phyloP scores from a whole-genome alignment of 2,888 invertebrate species.

The Myopa testacea region DNA sequence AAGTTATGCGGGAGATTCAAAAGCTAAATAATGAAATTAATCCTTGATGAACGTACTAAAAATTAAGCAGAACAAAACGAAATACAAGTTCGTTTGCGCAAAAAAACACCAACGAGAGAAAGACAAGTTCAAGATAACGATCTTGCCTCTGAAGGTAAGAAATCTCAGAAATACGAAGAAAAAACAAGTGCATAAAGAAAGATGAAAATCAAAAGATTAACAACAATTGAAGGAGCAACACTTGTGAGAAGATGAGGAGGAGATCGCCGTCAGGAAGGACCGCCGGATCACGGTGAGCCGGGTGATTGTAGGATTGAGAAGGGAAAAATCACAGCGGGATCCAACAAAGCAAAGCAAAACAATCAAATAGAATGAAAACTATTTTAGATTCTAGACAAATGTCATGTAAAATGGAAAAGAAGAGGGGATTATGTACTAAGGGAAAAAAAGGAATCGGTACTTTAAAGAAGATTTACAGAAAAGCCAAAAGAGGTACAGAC shows the following conservation, averaged over 20 bases:
- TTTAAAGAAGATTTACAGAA: not conserved
- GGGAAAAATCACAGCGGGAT: constrained; percentile 29
- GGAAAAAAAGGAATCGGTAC: constrained; percentile 48
- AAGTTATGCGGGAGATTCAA: constrained; percentile 61
- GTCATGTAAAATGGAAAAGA: constrained; percentile 3
- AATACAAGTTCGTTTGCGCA: not conserved
- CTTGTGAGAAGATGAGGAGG: constrained; percentile 37
- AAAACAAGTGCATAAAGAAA: constrained; percentile 1
- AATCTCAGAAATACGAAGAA: not conserved
- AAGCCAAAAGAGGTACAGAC: not conserved
- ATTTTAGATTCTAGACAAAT: constrained; percentile 24
- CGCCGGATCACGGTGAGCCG: not conserved
- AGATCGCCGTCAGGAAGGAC: constrained; percentile 34
- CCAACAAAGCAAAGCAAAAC: constrained; percentile 39
- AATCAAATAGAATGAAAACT: constrained; percentile 11
- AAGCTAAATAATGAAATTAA: constrained; percentile 65
- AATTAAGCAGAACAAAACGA: constrained; percentile 44
- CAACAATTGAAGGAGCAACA: constrained; percentile 36
- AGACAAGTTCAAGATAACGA: constrained; percentile 50
- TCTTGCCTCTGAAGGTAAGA: constrained; percentile 46
- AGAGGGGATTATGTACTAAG: not conserved
- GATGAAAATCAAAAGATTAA: constrained; percentile 37
- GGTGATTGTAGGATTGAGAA: not conserved
- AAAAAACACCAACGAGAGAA: not conserved
- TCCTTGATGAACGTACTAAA: constrained; percentile 59